phyloP scores from a whole-genome alignment of 2,888 invertebrate genomes.

The Conops quadrifasciatus region DNA sequence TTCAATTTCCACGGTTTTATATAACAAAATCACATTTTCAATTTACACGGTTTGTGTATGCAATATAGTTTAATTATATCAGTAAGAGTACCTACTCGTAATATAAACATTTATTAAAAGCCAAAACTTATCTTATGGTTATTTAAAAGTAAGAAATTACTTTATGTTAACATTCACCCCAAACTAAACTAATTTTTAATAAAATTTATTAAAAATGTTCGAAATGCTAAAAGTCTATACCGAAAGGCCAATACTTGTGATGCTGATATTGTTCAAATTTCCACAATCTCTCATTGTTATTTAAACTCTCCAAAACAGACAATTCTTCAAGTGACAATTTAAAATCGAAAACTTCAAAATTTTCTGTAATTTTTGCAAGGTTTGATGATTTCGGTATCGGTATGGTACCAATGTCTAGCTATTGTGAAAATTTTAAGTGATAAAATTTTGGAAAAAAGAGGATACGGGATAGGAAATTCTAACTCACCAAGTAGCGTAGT shows the following conservation, averaged over 20 bases:
- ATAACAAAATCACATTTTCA: no score
- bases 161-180: no score
- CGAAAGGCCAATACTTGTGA: constrained; percentile 58
- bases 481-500: constrained; percentile 70
- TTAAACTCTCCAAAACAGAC: constrained; percentile 64
- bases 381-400: constrained; percentile 70
- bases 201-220: background rate
- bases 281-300: constrained; percentile 56
- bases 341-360: constrained; percentile 70
- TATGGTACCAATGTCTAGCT: constrained; percentile 68
- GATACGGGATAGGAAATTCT: constrained; percentile 6
- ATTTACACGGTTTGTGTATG: no score
- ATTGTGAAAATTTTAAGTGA: constrained; percentile 50
- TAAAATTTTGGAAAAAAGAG: background rate
- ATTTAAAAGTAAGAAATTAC: no score
- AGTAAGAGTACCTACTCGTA: no score
- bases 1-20: no score
- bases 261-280: constrained; percentile 48
- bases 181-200: background rate
- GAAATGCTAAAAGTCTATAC: constrained; percentile 44
- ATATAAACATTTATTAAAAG: no score
- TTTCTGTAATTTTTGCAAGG: constrained; percentile 64
- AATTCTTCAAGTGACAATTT: constrained; percentile 66
- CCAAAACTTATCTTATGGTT: no score
- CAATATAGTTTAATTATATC: no score